Conservation (phyloP, 2,113 vertebrate species). For the Pachypanchax playfairii region DNA sequence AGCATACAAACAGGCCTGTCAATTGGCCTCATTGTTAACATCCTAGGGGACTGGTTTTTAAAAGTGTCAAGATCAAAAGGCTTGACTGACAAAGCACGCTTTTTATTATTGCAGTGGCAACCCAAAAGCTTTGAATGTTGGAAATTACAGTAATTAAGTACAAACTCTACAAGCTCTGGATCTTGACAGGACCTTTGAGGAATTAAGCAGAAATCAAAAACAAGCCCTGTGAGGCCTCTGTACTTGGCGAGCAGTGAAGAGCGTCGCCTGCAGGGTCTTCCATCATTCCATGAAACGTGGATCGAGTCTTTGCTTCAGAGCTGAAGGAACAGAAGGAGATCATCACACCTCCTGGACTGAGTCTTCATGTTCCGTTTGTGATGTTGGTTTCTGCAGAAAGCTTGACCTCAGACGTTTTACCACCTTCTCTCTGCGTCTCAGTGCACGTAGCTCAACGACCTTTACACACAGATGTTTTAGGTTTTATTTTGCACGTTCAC, state of each 20-base stretch:
- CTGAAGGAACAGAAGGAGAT: too few species aligned
- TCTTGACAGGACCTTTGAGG: conserved; percentile 68
- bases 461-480: too few species aligned
- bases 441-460: too few species aligned
- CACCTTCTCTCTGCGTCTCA: too few species aligned
- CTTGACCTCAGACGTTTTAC: too few species aligned
- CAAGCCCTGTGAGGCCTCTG: conserved; percentile 59
- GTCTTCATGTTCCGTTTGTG: too few species aligned
- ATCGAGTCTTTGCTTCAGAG: not conserved
- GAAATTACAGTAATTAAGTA: conserved; percentile 79
- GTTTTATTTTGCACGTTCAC: too few species aligned
- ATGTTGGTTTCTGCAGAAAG: too few species aligned
- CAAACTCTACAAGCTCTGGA: conserved; percentile 71
- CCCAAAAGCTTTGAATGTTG: conserved; percentile 75
- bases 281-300: conserved; percentile 53
- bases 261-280: conserved; percentile 46
- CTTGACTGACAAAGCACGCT: conserved; percentile 70
- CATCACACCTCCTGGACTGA: too few species aligned
- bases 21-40: conserved; percentile 69
- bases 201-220: conserved; percentile 69
- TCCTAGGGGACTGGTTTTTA: conserved; percentile 70
- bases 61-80: conserved; percentile 80
- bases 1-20: conserved; percentile 65
- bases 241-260: conserved; percentile 39
- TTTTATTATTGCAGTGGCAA: conserved; percentile 69